These are phyloP conservation scores for Zoroaster sp. DNA, from an alignment of 53 echinoderm and acorn worm species.

Conservation along the genomic window DNA sequence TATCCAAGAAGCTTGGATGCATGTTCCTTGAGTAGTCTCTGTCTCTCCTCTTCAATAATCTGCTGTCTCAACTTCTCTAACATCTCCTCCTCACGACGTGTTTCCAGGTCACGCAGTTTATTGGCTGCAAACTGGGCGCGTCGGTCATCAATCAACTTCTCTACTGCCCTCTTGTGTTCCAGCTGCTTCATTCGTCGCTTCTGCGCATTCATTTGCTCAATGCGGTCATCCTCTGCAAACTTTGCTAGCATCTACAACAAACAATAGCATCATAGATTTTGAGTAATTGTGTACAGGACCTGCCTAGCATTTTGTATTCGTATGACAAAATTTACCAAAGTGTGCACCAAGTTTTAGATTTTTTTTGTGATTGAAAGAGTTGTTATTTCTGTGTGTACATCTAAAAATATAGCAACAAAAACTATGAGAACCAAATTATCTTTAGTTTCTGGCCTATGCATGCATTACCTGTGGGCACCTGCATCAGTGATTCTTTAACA, in stretches of 20 bases:
- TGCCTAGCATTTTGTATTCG: too few relatives aligned
- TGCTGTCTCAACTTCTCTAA: constrained; percentile 82
- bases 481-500: too few relatives aligned
- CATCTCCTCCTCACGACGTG: constrained; percentile 84
- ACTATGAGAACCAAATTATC: too few relatives aligned
- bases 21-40: constrained; percentile 91
- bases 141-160: constrained; percentile 78
- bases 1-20: constrained; percentile 96
- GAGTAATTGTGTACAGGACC: too few relatives aligned
- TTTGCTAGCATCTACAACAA: constrained; percentile 88
- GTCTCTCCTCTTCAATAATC: constrained; percentile 97
- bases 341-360: too few relatives aligned
- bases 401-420: too few relatives aligned
- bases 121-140: constrained; percentile 94
- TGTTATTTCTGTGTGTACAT: too few relatives aligned
- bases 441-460: too few relatives aligned
- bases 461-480: too few relatives aligned
- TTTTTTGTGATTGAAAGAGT: too few relatives aligned
- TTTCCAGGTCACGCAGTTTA: constrained; percentile 76
- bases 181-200: constrained; percentile 98
- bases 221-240: constrained; percentile 97
- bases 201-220: constrained; percentile 99
- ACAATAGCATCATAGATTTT: too few relatives aligned
- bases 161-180: constrained; percentile 95
- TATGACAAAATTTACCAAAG: too few relatives aligned